A percentile compares a stretch with the other conserved stretches of the same genome.
These are phyloP conservation scores for Drosophila phalerata DNA, from an alignment of 2,888 invertebrate genomes.

Conservation along the genomic window DNA sequence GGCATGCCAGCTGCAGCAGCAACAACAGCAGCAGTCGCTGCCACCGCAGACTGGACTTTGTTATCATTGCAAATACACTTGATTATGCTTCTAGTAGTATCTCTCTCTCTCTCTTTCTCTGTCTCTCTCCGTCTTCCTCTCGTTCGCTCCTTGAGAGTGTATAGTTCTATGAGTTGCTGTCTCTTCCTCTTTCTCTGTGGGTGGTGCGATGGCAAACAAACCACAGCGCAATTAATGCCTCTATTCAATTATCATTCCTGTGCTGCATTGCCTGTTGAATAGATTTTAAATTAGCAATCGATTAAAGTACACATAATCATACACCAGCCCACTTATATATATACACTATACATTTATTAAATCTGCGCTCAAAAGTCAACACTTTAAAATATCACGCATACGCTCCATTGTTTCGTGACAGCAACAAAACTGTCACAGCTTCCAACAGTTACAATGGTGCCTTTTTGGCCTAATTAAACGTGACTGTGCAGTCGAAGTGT, in stretches of 20 bases:
- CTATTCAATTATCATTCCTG: conserved; percentile 73
- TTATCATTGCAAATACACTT: conserved; percentile 58
- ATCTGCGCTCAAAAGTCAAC: conserved; percentile 44
- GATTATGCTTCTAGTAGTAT: conserved; percentile 38
- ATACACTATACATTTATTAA: conserved; percentile 32
- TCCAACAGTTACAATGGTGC: conserved; percentile 47
- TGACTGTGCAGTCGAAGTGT: conserved; percentile 1
- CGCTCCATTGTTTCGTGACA: conserved; percentile 24
- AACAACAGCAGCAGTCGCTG: conserved; percentile 23
- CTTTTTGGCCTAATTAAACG: conserved; percentile 69
- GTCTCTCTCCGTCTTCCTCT: too few relatives aligned
- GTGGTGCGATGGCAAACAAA: conserved; percentile 58
- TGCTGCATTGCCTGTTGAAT: conserved; percentile 50
- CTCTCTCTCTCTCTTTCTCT: neutral
- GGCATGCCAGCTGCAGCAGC: conserved; percentile 50
- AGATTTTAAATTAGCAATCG: conserved; percentile 43
- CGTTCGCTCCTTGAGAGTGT: neutral
- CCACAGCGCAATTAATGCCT: conserved; percentile 67
- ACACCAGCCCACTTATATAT: neutral
- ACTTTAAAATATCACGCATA: conserved; percentile 43
- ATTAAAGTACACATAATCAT: conserved; percentile 2
- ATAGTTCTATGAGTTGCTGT: conserved; percentile 4
- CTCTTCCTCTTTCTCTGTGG: conserved; percentile 12
- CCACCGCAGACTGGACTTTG: conserved; percentile 39
- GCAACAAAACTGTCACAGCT: conserved; percentile 46